Evolutionary conservation across 2,113 vertebrate genomes (phyloP).

Genomic region (Excalfactoria chinensis): DNA sequence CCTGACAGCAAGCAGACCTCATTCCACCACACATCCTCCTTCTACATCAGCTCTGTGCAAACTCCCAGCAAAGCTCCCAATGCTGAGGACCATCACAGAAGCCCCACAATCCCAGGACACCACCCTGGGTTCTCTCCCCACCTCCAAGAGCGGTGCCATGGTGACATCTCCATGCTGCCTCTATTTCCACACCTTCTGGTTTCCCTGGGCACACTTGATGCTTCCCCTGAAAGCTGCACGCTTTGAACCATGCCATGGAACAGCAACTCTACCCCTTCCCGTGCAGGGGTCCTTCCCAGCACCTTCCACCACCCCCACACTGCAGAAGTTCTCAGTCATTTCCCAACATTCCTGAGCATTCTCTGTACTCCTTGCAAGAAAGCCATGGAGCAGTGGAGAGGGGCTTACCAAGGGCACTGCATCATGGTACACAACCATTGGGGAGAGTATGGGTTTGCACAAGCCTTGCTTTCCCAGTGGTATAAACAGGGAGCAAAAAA

Average conservation of each 20-base stretch:
- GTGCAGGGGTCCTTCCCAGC: fast-evolving
- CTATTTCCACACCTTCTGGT: fast-evolving
- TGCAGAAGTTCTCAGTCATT: background rate
- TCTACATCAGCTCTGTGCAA: no score
- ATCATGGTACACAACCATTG: fast-evolving
- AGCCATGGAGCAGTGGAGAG: fast-evolving
- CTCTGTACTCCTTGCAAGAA: fast-evolving
- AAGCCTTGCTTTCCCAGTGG: background rate
- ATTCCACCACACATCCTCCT: no score
- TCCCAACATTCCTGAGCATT: background rate
- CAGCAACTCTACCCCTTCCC: background rate
- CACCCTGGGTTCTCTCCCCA: fast-evolving
- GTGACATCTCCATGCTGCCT: fast-evolving
- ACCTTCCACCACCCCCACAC: fast-evolving
- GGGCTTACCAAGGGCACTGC: background rate
- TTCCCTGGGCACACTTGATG: background rate
- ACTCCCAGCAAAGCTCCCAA: fast-evolving
- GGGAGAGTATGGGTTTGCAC: fast-evolving
- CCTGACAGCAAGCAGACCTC: background rate
- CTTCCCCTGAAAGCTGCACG: background rate
- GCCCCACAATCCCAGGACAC: fast-evolving
- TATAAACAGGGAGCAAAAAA: fast-evolving
- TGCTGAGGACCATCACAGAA: fast-evolving
- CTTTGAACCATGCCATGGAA: background rate
- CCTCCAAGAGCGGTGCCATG: fast-evolving